Percentiles rank a stretch among this genome's conserved stretches.
Conservation (phyloP, 2,113 vertebrate genomes). For the Amphiprion ocellaris region DNA sequence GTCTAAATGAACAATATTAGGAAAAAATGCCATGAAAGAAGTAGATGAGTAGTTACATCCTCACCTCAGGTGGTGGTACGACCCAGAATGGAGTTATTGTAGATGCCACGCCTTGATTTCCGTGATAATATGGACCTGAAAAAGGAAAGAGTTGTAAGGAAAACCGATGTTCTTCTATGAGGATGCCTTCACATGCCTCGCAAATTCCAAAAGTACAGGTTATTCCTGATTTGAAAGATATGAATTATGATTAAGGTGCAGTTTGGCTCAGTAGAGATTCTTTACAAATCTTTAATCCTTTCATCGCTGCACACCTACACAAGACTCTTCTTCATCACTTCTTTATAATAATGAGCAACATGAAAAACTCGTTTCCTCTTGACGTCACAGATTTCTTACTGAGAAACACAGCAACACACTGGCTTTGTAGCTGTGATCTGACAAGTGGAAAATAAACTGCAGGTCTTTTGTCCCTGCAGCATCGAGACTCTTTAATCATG, state of each 20-base stretch:
- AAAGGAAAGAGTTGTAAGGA: not conserved
- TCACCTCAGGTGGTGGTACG: constrained; percentile 93
- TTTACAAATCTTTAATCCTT: not conserved
- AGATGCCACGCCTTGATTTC: constrained; percentile 92
- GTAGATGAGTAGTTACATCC: constrained; percentile 2
- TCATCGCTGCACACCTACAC: not conserved
- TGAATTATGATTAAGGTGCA: not conserved
- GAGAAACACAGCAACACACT: not conserved
- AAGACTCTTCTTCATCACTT: not conserved
- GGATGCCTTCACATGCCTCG: not conserved
- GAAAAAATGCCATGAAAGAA: not conserved
- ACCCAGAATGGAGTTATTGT: constrained; percentile 97
- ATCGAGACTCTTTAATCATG: not conserved
- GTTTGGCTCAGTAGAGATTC: not conserved
- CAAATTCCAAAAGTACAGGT: not conserved
- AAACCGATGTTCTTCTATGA: too few species aligned
- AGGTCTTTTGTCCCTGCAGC: not conserved
- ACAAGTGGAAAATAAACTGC: not conserved
- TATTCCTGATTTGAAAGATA: not conserved
- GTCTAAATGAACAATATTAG: not conserved
- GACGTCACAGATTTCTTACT: not conserved
- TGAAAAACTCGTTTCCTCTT: not conserved
- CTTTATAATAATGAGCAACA: too few species aligned
- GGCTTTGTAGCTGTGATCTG: not conserved
- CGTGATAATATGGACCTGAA: constrained; percentile 92